Percentiles rank a stretch among this genome's conserved stretches.
Evolutionary conservation across 2,888 invertebrate genomes (phyloP).

Genomic region (Diarsia brunnea): DNA sequence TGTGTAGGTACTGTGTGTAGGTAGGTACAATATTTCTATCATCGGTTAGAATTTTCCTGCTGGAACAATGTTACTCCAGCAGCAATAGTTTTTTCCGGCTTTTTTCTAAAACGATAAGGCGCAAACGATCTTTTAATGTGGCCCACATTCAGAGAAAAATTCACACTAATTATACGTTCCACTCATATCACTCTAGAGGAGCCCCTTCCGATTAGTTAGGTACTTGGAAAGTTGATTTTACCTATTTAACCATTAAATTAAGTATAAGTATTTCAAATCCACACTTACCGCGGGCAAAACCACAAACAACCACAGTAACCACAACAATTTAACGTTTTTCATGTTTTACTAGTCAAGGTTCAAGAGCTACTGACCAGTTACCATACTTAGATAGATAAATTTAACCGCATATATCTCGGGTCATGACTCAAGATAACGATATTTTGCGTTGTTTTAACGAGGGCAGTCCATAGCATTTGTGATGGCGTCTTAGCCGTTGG

Average conservation of each 20-base stretch:
- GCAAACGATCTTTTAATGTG: too few relatives aligned
- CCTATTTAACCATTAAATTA: neutral
- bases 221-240: too few relatives aligned
- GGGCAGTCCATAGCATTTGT: constrained; percentile 14
- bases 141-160: too few relatives aligned
- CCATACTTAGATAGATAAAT: constrained; percentile 63
- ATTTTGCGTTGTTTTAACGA: constrained; percentile 71
- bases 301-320: constrained; percentile 68
- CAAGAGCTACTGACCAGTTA: constrained; percentile 73
- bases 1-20: too few relatives aligned
- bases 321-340: constrained; percentile 80
- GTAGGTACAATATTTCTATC: too few relatives aligned
- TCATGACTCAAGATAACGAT: constrained; percentile 71
- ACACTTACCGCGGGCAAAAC: constrained; percentile 76
- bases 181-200: too few relatives aligned
- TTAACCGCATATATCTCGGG: constrained; percentile 66
- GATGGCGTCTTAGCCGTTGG: neutral
- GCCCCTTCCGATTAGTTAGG: too few relatives aligned
- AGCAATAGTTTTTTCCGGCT: too few relatives aligned
- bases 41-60: too few relatives aligned
- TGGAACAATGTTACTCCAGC: too few relatives aligned
- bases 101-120: too few relatives aligned
- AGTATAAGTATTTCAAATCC: neutral
- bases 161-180: too few relatives aligned
- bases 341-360: constrained; percentile 74